These are phyloP conservation scores for Strigops habroptila DNA, from an alignment of 2,113 vertebrate genomes.

Conservation along the genomic window DNA sequence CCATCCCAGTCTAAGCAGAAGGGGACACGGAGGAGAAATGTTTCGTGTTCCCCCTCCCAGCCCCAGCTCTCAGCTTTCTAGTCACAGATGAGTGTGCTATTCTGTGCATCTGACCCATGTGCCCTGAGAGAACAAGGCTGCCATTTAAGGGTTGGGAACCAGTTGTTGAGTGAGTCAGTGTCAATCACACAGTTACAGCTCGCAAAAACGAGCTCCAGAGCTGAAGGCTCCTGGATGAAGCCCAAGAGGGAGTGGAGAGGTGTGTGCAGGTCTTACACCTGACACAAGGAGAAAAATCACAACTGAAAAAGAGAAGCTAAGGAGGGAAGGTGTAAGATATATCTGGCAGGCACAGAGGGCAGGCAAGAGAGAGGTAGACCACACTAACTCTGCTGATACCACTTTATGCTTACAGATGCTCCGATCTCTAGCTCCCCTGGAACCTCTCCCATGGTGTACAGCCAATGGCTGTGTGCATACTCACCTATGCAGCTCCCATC, in stretches of 20 bases:
- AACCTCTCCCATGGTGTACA: conserved; percentile 16
- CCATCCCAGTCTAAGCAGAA: not conserved
- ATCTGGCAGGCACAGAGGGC: not conserved
- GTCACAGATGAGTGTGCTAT: not conserved
- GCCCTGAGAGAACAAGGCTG: conserved; percentile 7
- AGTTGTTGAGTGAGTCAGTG: conserved; percentile 44
- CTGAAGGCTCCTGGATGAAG: conserved; percentile 40
- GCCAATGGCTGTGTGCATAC: conserved; percentile 33
- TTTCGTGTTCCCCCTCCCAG: not conserved
- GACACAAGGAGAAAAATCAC: conserved; percentile 15
- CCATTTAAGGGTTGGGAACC: conserved; percentile 14
- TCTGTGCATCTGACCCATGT: not conserved
- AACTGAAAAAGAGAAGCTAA: not conserved
- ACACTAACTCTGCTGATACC: not conserved
- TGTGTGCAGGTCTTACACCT: conserved; percentile 18
- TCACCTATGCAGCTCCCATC: conserved; percentile 61
- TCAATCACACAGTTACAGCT: conserved; percentile 35
- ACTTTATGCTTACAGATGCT: not conserved
- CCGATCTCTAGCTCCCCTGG: not conserved
- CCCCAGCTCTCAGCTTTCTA: not conserved
- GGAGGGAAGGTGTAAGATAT: not conserved
- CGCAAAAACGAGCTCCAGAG: conserved; percentile 30
- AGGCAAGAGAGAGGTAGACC: not conserved
- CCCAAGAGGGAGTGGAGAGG: conserved; percentile 45
- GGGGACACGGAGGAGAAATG: not conserved